Base-by-base conservation (phyloP, 23 tunicate genomes). In the Styela clava region DNA sequence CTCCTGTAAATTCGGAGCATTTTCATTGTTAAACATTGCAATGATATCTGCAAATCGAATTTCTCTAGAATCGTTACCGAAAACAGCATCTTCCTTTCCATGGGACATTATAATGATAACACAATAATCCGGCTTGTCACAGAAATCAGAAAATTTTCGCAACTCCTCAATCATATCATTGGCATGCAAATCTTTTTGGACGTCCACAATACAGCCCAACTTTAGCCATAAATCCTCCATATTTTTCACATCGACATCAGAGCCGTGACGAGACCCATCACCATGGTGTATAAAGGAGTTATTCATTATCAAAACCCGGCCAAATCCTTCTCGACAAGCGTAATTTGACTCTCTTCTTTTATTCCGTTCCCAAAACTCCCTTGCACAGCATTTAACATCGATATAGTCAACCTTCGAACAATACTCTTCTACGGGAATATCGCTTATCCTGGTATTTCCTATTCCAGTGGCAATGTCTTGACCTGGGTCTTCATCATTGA, bases 11-110 rank as follows among this genome's bases (percentile, higher is more conserved):
- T 1, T 22, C 31, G 0, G 22, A 18, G 31, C 30, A 16, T 67
- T 67, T 22, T 67, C 31, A 24, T 67, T 67, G 71, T 67, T 67
- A 0, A 67, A 67, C 71, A 67, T 67, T 16, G 12, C 71, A 18
- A 27, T 18, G 0, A 67, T 67, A 67, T 29, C 31, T 1, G 19
- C 22, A 67, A 18, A 25, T 16, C 16, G 31, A 1, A 25, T 22
- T 67, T 29, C 24, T 27, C 16, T 0, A 1, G 12, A 16, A 29
- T 25, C 71, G 22, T 67, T 29, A 27, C 31, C 71, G 23, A 27
- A 27, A 7, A 44, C 56, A 18, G 30, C 71, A 18, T 67, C 31
- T 24, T 1, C 2, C 22, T 1, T 24, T 67, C 71, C 71, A 67
- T 67, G 71, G 22, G 71, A 67, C 71, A 67, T 67, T 22, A 67